Evolutionary conservation across 2,888 invertebrate genomes (phyloP), one percentile per base, ranked within the genome.

Genomic region (Ecliptopera silaceata): DNA sequence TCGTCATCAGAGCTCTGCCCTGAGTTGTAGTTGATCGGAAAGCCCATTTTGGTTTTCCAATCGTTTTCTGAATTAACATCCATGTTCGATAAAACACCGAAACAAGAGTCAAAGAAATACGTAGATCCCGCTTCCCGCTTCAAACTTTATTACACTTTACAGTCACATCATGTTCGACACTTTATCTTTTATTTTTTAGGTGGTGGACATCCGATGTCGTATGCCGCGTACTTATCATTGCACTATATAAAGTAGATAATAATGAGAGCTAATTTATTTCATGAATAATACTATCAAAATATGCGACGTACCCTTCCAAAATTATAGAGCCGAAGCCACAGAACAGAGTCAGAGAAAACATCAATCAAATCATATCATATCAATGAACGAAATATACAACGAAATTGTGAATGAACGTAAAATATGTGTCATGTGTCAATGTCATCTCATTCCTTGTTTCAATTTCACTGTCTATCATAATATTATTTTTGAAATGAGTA

Each of bases 1-100:
- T 92, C 92, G 59, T 92, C 92, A 20, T 91, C 92, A 0, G 90
- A 88, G 59, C 86, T 88, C 56, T 85, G 87, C n/a, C 79, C 86
- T 2, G 91, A 89, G 61, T 84, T 82, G 64, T 86, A 92, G 72
- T 92, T 92, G 54, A 92, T 91, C 43, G 88, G 83, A 59, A 92
- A 88, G 8, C 92, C 91, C 47, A 92, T 74, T 48, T 83, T 82
- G 56, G 82, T 84, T 72, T 91, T 92, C 91, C 92, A 92, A 62
- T 91, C 91, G 42, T 82, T 79, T 64, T 89, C 87, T 50, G 74
- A 76, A 71, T 80, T 79, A 56, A 73, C 63, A 70, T 82, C 82
- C 88, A 89, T 88, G 72, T 69, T 77, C 29, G 11, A 59, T 61
- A 64, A 70, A 65, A 63, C 60, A 59, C 61, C 60, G 68, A 66